A percentile compares a stretch with the other conserved stretches of the same genome.
phyloP scores from a whole-genome alignment of 2,113 vertebrate genomes.

The Riparia riparia region DNA sequence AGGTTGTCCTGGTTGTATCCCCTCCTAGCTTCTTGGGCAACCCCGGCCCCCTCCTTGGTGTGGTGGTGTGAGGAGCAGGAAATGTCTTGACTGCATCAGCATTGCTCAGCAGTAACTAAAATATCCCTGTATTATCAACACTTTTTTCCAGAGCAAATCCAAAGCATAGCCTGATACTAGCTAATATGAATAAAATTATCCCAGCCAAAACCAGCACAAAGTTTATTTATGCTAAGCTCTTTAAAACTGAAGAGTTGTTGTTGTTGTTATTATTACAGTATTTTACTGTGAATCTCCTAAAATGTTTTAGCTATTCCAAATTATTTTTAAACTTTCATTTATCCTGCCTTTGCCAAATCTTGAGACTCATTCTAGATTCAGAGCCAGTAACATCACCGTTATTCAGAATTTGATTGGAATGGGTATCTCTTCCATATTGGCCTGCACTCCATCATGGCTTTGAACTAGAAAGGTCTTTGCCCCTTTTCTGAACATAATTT shows the following conservation, averaged over 20 bases:
- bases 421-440: constrained; percentile 1
- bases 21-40: neutral
- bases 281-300: neutral
- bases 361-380: neutral
- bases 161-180: neutral
- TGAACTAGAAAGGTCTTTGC: neutral
- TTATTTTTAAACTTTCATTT: neutral
- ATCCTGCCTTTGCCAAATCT: constrained; percentile 1
- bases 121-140: neutral
- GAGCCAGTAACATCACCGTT: neutral
- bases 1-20: neutral
- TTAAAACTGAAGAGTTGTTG: neutral
- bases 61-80: neutral
- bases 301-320: neutral
- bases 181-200: neutral
- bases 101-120: neutral
- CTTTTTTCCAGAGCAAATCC: neutral
- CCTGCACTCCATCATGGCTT: neutral
- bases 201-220: neutral
- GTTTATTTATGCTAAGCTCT: neutral
- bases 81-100: neutral
- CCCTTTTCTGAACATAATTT: neutral
- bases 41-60: neutral
- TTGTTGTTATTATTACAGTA: neutral
- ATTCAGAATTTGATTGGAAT: neutral